Base-by-base conservation (phyloP, 2,888 invertebrate species). In the Myopa tessellatipennis region DNA sequence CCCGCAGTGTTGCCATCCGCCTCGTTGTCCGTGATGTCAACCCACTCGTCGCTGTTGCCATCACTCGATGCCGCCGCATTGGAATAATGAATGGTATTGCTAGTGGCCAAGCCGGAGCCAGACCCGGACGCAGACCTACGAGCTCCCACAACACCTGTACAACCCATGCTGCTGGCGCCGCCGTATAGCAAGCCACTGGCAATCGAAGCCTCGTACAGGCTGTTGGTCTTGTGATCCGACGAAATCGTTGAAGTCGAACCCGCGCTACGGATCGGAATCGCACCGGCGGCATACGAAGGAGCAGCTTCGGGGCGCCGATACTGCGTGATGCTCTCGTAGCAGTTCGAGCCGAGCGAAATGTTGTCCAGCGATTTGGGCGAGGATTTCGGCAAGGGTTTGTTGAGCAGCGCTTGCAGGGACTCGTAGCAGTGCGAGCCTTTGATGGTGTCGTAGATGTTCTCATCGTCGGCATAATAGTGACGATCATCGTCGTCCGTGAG, bases 391-490 rank as follows among this genome's bases (percentile, higher is more conserved):
- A 18, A 3, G 4, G 6, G 18, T 26, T 63, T 50, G n/a, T n/a
- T 14, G 12, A 71, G 79, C 80, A 81, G 82, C 71, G 72, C 55
- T 69, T 85, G 83, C 73, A 88, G 69, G 12, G 85, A 83, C 69
- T 89, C 89, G 76, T 89, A 88, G 79, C 87, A 86, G 52, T 86
- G 84, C 0, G 91, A 91, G 1, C 86, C 91, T 83, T 92, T 92
- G 79, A 92, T 92, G 1, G 92, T 92, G 80, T 92, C 92, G 82
- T 93, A 92, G 80, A 93, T 92, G 82, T 92, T 92, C 81, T 92
- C 92, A 34, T 89, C 90, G 55, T 90, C 85, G 16, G 84, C 83
- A 76, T 83, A 82, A 69, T 81, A 82, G 36, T 81, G 81, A 34
- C 82, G 80, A n/a, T 81, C 82, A 6, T 80, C 81, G 18, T 78